These are phyloP conservation scores for Globicephala melas DNA, from an alignment of 2,113 vertebrate species.

Conservation along the genomic window DNA sequence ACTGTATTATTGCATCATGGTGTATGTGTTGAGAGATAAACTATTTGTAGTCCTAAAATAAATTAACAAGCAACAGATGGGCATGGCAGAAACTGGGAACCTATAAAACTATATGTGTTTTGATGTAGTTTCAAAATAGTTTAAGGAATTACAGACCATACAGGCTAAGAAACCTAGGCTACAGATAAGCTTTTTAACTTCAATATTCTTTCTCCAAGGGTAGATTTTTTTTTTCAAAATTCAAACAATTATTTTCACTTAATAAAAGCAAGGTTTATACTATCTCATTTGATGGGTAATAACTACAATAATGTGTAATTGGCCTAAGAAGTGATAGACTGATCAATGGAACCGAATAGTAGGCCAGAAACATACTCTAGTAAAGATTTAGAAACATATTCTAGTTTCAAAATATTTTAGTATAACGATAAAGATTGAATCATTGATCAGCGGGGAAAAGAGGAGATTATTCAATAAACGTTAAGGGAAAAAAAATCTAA, in stretches of 20 bases:
- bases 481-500: neutral
- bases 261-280: neutral
- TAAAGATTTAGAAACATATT: neutral
- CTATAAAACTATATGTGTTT: neutral
- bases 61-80: neutral
- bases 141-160: neutral
- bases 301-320: neutral
- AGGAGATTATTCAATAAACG: neutral
- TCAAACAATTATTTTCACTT: neutral
- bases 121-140: conserved; percentile 2
- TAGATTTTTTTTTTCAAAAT: neutral
- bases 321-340: neutral
- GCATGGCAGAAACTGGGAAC: neutral
- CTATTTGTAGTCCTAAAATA: neutral
- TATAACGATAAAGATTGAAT: neutral
- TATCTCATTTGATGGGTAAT: neutral
- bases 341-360: neutral
- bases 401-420: neutral
- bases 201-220: neutral
- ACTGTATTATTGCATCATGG: neutral
- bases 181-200: neutral
- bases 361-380: neutral
- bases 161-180: neutral
- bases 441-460: neutral
- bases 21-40: neutral